Evolutionary conservation across 2,797 vertebrate genomes (phyloP).

Genomic region (Hydrophis major): DNA sequence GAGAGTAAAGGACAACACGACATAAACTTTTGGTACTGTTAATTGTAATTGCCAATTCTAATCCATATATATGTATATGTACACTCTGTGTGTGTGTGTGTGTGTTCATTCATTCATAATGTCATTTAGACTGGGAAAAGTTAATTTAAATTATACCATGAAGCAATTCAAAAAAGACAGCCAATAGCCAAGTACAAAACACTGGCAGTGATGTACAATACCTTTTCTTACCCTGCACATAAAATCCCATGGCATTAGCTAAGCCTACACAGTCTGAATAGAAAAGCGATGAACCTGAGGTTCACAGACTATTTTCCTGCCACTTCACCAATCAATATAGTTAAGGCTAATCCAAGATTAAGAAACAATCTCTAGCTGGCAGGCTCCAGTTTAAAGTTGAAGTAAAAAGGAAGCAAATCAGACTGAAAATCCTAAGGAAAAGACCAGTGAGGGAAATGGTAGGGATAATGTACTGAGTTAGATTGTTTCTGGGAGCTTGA

Average conservation of each 20-base stretch:
- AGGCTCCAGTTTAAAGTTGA: not conserved
- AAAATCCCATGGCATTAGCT: constrained; percentile 10
- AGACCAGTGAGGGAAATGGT: not conserved
- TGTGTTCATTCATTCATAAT: not conserved
- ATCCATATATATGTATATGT: not conserved
- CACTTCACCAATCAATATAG: constrained; percentile 28
- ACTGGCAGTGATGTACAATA: not conserved
- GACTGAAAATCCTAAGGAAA: constrained; percentile 3
- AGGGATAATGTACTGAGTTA: constrained; percentile 1
- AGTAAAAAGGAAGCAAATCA: not conserved
- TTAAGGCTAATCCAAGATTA: constrained; percentile 30
- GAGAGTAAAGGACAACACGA: not conserved
- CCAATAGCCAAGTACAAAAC: not conserved
- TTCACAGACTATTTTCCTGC: constrained; percentile 12
- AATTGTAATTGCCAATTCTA: not conserved
- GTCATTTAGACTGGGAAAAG: constrained; percentile 13
- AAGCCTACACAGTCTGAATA: constrained; percentile 9
- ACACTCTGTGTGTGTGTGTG: not conserved
- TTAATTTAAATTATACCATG: not conserved
- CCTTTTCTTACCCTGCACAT: not conserved
- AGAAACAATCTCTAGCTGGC: constrained; percentile 37
- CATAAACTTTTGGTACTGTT: not conserved
- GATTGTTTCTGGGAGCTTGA: constrained; percentile 20
- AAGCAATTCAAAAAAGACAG: not conserved
- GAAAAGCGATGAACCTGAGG: not conserved